These are phyloP conservation scores for Lasioglossum albipes DNA, from an alignment of 1,140 invertebrate genomes.

Conservation along the genomic window DNA sequence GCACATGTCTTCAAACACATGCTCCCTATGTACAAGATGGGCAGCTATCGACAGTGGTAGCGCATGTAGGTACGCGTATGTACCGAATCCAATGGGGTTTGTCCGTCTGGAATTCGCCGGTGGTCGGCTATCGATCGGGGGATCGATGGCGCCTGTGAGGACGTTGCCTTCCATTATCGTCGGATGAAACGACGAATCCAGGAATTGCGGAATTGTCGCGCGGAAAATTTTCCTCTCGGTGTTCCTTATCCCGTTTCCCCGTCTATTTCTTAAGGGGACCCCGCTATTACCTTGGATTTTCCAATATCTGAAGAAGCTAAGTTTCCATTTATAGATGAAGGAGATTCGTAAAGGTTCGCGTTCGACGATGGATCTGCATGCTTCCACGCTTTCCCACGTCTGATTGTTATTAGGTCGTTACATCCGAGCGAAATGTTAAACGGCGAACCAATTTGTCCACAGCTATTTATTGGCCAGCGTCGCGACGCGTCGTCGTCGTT, in stretches of 20 bases:
- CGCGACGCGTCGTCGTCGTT: no score
- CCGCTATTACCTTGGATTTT: slow-evolving; percentile 16
- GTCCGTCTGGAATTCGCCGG: slow-evolving; percentile 34
- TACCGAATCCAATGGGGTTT: slow-evolving; percentile 34
- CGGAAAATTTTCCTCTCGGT: slow-evolving; percentile 4
- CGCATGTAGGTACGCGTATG: slow-evolving; percentile 16
- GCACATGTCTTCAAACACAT: background rate
- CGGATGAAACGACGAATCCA: background rate
- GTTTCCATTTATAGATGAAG: slow-evolving; percentile 41
- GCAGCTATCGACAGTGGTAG: slow-evolving; percentile 8
- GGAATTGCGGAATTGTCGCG: slow-evolving; percentile 9
- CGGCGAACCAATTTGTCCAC: slow-evolving; percentile 44
- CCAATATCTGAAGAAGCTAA: slow-evolving; percentile 37
- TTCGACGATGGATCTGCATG: slow-evolving; percentile 31
- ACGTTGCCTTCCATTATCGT: slow-evolving; percentile 32
- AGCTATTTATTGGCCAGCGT: slow-evolving; percentile 51
- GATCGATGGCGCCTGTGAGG: slow-evolving; percentile 27
- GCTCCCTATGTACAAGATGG: background rate
- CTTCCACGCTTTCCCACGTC: slow-evolving; percentile 27
- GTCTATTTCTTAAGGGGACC: slow-evolving; percentile 5
- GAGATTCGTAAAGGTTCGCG: background rate
- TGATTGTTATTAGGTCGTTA: slow-evolving; percentile 56
- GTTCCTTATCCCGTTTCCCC: background rate
- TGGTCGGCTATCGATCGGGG: slow-evolving; percentile 44
- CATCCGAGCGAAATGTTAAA: slow-evolving; percentile 45